Conservation (phyloP, 2,113 vertebrate genomes). For the Uropsilus gracilis region DNA sequence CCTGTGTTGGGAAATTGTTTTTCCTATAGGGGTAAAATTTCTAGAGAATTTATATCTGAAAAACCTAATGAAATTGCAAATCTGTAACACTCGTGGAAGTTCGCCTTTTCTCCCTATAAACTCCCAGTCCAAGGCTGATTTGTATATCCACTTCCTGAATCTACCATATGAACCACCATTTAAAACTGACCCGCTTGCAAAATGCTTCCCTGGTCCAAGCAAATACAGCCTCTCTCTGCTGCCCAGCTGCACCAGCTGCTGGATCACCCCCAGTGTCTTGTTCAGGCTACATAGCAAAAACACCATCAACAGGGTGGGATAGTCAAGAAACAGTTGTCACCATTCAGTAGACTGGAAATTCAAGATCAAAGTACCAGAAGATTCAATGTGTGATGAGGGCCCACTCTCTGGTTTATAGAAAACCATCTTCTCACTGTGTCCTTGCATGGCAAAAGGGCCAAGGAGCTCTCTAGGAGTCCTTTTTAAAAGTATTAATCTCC, state of each 20-base stretch:
- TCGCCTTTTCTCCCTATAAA: background rate
- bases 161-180: background rate
- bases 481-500: background rate
- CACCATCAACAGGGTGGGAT: background rate
- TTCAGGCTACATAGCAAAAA: background rate
- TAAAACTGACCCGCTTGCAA: background rate
- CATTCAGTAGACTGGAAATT: background rate
- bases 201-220: background rate
- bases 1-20: background rate
- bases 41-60: slow-evolving; percentile 35
- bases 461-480: background rate
- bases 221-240: background rate
- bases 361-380: background rate
- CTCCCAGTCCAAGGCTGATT: background rate
- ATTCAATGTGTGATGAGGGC: background rate
- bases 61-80: background rate
- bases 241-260: background rate
- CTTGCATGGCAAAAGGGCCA: background rate
- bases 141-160: background rate
- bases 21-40: background rate
- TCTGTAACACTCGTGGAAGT: background rate
- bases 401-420: background rate
- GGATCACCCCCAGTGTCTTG: background rate
- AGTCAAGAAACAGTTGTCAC: background rate
- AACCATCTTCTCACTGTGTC: background rate